Base-by-base conservation (phyloP, 2,113 vertebrate species). In the Leptosomus discolor region DNA sequence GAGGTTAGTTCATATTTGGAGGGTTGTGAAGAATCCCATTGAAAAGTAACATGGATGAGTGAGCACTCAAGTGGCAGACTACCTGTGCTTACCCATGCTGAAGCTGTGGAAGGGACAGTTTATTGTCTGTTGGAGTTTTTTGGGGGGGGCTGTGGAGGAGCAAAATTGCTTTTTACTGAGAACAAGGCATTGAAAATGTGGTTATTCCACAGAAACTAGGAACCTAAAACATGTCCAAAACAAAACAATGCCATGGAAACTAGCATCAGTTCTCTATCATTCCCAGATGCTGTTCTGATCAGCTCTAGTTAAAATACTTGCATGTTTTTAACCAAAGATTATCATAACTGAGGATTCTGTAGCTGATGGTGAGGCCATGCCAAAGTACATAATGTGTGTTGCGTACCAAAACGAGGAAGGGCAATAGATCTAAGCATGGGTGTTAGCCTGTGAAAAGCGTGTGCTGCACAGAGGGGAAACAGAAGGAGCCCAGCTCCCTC, bases 211-310 rank as follows among this genome's bases (percentile, higher is more conserved):
- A 78, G 60, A 70, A 91, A 86, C 21, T n/a, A 53, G 45, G 54
- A 91, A 78, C 20, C 8, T 87, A 54, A 84, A 94, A 39, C 17
- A 21, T 36, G 13, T 74, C 73, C 46, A 57, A 74, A 97, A 65
- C 58, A 81, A 46, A 88, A 60, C 12, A 71, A 57, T 95, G 41
- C 22, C 64, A 39, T 90, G 73, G 87, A 87, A 95, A 78, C 58
- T 45, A 46, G 34, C 34, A 71, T 77, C 76, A 86, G 43, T 27
- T 69, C 12, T 51, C 39, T 73, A 6, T 69, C 50, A 37, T 81
- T 94, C 87, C 54, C 68, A 91, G 73, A 68, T 84, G 94, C 50
- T 91, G 63, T 88, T 85, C 67, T 75, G 61, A 85, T 94, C 56
- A 79, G 43, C 37, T 90, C 32, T 61, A 26, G 43, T 81, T 90